Conservation (phyloP, 1,140 invertebrate species). For the Nasonia giraulti region DNA sequence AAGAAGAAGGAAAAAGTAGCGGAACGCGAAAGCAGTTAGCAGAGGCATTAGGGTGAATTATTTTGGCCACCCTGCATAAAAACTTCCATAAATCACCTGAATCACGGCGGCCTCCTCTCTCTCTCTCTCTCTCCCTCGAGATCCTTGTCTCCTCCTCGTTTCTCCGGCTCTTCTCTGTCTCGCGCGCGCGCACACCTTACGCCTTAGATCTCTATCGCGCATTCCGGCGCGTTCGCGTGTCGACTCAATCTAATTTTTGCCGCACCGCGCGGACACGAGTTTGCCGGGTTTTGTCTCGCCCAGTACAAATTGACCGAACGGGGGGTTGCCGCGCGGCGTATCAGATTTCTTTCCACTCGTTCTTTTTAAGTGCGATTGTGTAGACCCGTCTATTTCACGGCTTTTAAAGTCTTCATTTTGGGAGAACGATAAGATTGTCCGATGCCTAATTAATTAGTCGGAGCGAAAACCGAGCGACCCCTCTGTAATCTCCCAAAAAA, state of each 20-base stretch:
- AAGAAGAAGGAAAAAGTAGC: constrained; percentile 53
- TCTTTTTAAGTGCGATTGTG: neutral
- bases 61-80: constrained; percentile 69
- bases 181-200: constrained; percentile 5
- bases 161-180: constrained; percentile 6
- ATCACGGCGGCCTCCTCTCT: constrained; percentile 56
- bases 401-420: neutral
- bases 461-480: neutral
- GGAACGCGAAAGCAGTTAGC: constrained; percentile 68
- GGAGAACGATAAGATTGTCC: neutral
- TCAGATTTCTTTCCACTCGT: neutral
- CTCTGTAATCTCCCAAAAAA: neutral
- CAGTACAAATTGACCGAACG: constrained; percentile 47
- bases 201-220: constrained; percentile 42
- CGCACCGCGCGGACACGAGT: constrained; percentile 12
- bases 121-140: neutral
- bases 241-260: constrained; percentile 47
- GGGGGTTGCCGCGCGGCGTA: neutral
- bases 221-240: constrained; percentile 44
- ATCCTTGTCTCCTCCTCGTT: constrained; percentile 52
- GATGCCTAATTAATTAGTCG: neutral
- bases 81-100: constrained; percentile 69
- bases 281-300: constrained; percentile 61
- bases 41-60: constrained; percentile 73
- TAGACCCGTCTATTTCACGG: neutral